Evolutionary conservation across 2,888 invertebrate species (phyloP).

Genomic region (Drosophila mayaguana): DNA sequence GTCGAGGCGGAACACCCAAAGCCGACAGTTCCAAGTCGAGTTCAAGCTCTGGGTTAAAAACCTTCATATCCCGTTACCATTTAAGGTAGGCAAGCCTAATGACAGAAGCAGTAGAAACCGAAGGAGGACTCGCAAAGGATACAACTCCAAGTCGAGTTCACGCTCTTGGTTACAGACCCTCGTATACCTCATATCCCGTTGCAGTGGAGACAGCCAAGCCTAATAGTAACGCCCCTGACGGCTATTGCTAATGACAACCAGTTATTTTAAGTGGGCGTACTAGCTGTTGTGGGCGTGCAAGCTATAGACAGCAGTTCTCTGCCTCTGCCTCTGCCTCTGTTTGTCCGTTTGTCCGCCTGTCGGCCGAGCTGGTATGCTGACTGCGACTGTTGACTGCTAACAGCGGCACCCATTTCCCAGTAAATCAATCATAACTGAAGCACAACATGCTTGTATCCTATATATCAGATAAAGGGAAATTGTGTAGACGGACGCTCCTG

Average conservation of each 20-base stretch:
- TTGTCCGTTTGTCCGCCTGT: constrained; percentile 14
- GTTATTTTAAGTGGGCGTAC: constrained; percentile 13
- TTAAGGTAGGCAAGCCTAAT: not conserved
- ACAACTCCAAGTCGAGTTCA: constrained; percentile 1
- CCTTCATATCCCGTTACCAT: not conserved
- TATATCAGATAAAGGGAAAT: constrained; percentile 34
- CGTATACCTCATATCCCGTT: constrained; percentile 33
- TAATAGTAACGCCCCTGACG: constrained; percentile 46
- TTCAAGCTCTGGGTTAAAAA: constrained; percentile 10
- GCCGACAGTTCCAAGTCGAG: not conserved
- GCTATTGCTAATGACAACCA: constrained; percentile 70
- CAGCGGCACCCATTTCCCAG: constrained; percentile 53
- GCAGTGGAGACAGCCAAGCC: constrained; percentile 25
- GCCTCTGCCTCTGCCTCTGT: no score
- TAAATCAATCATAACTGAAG: constrained; percentile 70
- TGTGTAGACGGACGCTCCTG: constrained; percentile 33
- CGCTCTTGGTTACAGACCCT: not conserved
- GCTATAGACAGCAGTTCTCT: not conserved
- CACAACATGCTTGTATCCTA: constrained; percentile 8
- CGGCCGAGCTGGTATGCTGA: no score
- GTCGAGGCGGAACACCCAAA: not conserved
- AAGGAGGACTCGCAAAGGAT: not conserved
- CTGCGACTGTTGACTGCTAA: constrained; percentile 14
- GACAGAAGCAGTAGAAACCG: not conserved
- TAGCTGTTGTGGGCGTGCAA: not conserved